phyloP scores from a whole-genome alignment of 53 echinoderm and acorn worm genomes.

The Echinometra lucunter region DNA sequence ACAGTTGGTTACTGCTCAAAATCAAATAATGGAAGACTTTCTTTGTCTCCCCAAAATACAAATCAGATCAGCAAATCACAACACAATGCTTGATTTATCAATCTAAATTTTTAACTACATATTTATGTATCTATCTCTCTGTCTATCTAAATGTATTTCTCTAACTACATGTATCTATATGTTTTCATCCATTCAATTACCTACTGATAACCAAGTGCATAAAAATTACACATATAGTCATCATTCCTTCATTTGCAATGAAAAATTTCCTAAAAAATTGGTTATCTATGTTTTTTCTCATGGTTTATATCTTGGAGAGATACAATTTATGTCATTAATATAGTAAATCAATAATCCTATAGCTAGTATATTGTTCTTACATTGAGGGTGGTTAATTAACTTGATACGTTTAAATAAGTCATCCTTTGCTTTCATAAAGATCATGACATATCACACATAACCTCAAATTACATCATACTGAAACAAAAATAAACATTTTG shows the following conservation, averaged over 20 bases:
- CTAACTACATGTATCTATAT: neutral
- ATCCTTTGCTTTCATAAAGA: neutral
- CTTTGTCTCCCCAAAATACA: neutral
- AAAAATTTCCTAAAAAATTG: neutral
- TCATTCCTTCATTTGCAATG: neutral
- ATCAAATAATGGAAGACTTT: neutral
- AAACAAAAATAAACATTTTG: too few species aligned
- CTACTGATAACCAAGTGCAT: neutral
- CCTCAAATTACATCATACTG: neutral
- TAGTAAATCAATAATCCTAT: neutral
- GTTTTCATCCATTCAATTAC: neutral
- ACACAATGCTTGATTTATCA: neutral
- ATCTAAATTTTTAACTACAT: neutral
- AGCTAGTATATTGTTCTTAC: neutral
- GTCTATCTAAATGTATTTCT: neutral
- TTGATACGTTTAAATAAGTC: neutral
- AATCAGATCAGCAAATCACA: too few species aligned
- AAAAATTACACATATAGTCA: neutral
- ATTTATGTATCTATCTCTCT: neutral
- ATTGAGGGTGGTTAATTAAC: neutral
- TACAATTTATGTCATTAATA: neutral
- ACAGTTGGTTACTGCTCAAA: neutral
- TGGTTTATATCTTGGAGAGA: neutral
- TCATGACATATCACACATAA: neutral
- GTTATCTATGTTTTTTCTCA: too few species aligned